Conservation (phyloP, 2,113 vertebrate genomes). For the Pelvicachromis taeniatus region DNA sequence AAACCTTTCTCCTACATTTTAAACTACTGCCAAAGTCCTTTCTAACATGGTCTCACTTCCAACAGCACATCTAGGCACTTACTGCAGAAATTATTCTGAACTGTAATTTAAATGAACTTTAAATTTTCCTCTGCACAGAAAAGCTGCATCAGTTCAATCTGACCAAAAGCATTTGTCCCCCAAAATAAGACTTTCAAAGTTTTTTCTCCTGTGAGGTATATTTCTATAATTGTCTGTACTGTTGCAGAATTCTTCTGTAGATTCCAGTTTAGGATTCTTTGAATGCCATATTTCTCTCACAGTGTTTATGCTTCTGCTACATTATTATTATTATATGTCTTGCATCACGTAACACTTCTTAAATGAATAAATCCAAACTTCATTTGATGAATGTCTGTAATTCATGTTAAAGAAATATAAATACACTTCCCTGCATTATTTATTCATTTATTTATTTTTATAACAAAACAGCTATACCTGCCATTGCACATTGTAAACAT, state of each 20-base stretch:
- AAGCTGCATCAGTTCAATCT: no score
- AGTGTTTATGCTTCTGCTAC: neutral
- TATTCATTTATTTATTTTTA: neutral
- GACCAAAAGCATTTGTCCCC: no score
- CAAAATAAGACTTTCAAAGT: neutral
- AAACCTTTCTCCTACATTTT: no score
- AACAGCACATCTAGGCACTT: no score
- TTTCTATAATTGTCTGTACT: neutral
- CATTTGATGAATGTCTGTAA: neutral
- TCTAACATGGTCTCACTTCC: no score
- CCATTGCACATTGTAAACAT: neutral
- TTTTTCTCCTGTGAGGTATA: neutral
- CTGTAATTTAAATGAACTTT: no score
- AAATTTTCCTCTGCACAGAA: no score
- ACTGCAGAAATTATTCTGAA: no score
- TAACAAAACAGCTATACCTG: accelerated
- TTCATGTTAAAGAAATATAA: accelerated
- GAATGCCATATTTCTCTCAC: neutral
- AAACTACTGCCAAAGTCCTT: no score
- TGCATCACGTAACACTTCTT: neutral
- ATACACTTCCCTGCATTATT: neutral
- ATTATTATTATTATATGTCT: no score
- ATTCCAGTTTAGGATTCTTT: accelerated
- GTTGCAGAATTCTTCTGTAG: neutral
- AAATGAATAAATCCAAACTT: accelerated